A percentile compares a stretch with the other conserved stretches of the same genome.
phyloP scores from a whole-genome alignment of 2,113 vertebrate genomes.

The Takifugu bimaculatus region DNA sequence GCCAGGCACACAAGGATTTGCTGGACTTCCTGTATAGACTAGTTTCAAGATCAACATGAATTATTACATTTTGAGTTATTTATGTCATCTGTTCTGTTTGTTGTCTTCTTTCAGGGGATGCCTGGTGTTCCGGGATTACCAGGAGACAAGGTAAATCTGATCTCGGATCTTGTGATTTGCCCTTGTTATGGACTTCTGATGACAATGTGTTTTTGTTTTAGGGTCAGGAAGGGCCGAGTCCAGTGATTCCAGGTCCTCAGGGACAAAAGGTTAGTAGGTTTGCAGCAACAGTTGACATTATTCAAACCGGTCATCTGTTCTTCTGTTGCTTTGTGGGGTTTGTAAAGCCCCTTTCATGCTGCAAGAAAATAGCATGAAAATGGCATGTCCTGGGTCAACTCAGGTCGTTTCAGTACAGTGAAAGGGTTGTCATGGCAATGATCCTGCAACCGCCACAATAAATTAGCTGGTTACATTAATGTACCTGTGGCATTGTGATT shows the following conservation, averaged over 20 bases:
- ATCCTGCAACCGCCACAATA: too few species aligned
- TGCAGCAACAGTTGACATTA: not conserved
- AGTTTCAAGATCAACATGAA: not conserved
- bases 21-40: slow-evolving; percentile 47
- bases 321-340: too few species aligned
- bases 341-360: too few species aligned
- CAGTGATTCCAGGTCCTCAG: slow-evolving; percentile 53
- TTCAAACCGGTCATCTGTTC: not conserved
- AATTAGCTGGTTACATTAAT: too few species aligned
- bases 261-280: slow-evolving; percentile 64
- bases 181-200: not conserved
- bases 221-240: slow-evolving; percentile 69
- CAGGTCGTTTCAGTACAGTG: too few species aligned
- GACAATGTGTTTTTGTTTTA: slow-evolving; percentile 27
- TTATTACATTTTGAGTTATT: not conserved
- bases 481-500: too few species aligned
- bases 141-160: slow-evolving; percentile 68
- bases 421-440: too few species aligned
- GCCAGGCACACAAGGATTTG: slow-evolving; percentile 44
- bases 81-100: not conserved
- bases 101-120: slow-evolving; percentile 41
- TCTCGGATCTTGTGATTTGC: not conserved
- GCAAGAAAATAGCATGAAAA: too few species aligned
- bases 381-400: too few species aligned
- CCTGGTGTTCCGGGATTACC: slow-evolving; percentile 41